Evolutionary conservation across 1,140 invertebrate genomes (phyloP).

Genomic region (Harpegnathos saltator): DNA sequence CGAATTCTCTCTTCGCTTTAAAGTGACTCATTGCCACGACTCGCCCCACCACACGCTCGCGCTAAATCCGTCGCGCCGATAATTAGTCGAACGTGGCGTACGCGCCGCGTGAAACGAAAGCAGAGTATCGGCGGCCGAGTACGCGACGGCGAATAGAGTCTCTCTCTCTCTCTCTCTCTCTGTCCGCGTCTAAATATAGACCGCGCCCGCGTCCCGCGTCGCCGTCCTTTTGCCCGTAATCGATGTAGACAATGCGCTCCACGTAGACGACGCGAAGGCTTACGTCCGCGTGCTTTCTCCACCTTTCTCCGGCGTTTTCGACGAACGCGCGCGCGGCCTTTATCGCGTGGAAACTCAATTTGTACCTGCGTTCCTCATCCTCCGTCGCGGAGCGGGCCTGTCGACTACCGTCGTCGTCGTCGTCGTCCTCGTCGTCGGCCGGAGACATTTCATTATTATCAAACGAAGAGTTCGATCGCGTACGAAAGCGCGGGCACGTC

Average conservation of each 20-base stretch:
- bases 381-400: too few relatives aligned
- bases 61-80: slow-evolving; percentile 30
- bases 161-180: too few relatives aligned
- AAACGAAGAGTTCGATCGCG: too few relatives aligned
- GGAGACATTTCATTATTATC: not conserved
- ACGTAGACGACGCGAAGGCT: slow-evolving; percentile 21
- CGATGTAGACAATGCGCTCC: slow-evolving; percentile 7
- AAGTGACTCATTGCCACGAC: slow-evolving; percentile 55
- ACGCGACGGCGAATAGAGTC: not conserved
- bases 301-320: slow-evolving; percentile 30
- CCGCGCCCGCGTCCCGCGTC: not conserved
- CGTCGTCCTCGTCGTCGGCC: too few relatives aligned
- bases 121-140: slow-evolving; percentile 16
- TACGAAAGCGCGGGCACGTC: not conserved
- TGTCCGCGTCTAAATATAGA: slow-evolving; percentile 12
- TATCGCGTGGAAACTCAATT: not conserved
- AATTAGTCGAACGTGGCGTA: slow-evolving; percentile 29
- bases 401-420: too few relatives aligned
- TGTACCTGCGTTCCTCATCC: not conserved
- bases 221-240: slow-evolving; percentile 14
- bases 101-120: slow-evolving; percentile 35
- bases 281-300: slow-evolving; percentile 36
- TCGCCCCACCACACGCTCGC: slow-evolving; percentile 14
- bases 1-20: slow-evolving; percentile 43
- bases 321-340: not conserved